phyloP scores from a whole-genome alignment of 2,113 vertebrate genomes.

The Mandrillus leucophaeus region DNA sequence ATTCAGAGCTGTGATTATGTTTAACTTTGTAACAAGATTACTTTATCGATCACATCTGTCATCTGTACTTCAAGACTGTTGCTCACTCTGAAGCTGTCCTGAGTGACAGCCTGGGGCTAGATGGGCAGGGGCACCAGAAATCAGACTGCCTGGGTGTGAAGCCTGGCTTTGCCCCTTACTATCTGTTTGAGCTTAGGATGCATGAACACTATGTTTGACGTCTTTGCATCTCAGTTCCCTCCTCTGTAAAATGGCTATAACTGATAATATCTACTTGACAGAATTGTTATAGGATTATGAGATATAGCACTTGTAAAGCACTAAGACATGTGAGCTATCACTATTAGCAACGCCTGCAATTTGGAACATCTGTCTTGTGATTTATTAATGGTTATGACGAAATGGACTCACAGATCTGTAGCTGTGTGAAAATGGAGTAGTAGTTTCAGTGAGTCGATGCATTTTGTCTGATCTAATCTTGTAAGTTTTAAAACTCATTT shows the following conservation, averaged over 20 bases:
- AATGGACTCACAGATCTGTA: background rate
- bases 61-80: background rate
- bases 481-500: background rate
- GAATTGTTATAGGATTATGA: background rate
- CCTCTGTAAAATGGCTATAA: background rate
- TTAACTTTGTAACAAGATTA: background rate
- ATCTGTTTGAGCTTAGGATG: background rate
- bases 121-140: background rate
- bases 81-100: background rate
- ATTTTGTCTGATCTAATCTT: background rate
- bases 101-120: background rate
- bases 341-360: background rate
- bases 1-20: background rate
- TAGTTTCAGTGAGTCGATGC: background rate
- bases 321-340: background rate
- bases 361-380: background rate
- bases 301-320: background rate
- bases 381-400: background rate
- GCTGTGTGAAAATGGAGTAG: background rate
- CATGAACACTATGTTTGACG: background rate
- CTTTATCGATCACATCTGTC: background rate
- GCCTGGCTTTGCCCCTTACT: background rate
- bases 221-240: background rate
- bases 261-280: background rate
- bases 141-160: background rate